phyloP scores from a whole-genome alignment of 2,113 vertebrate genomes.

The Oryzias celebensis region DNA sequence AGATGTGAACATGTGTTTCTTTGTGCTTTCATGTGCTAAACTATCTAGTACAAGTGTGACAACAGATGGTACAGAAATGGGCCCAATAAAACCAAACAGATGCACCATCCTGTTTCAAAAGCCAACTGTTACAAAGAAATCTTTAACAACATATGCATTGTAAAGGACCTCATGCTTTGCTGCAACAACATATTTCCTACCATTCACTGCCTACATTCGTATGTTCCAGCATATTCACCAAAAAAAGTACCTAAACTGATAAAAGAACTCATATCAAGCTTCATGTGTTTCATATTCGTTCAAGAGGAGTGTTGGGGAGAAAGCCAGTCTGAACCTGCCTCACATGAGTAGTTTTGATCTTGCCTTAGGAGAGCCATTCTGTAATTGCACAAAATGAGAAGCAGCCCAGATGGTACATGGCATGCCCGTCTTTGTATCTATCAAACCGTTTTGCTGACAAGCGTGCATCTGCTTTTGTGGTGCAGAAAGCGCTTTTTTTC shows the following conservation, averaged over 20 bases:
- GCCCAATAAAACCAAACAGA: slow-evolving; percentile 1
- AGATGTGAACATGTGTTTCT: not conserved
- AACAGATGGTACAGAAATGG: slow-evolving; percentile 2
- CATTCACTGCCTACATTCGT: slow-evolving; percentile 6
- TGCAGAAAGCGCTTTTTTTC: not conserved
- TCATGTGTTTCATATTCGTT: slow-evolving; percentile 24
- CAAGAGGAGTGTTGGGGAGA: slow-evolving; percentile 13
- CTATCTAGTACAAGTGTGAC: slow-evolving; percentile 4
- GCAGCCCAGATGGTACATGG: slow-evolving; percentile 43
- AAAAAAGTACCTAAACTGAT: slow-evolving; percentile 13
- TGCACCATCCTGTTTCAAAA: not conserved
- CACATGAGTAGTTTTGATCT: slow-evolving; percentile 43
- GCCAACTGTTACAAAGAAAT: not conserved
- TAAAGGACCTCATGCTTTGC: not conserved
- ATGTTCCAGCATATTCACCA: slow-evolving; percentile 15
- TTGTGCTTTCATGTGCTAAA: slow-evolving; percentile 7
- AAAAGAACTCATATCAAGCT: slow-evolving; percentile 26
- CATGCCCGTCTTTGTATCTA: slow-evolving; percentile 17
- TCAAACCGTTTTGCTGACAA: slow-evolving; percentile 37
- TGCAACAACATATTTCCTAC: not conserved
- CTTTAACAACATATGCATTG: not conserved
- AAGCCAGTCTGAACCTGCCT: slow-evolving; percentile 40
- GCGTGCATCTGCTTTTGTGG: slow-evolving; percentile 44
- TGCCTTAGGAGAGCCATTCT: slow-evolving; percentile 30
- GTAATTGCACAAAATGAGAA: slow-evolving; percentile 20